Evolutionary conservation across 2,888 invertebrate genomes (phyloP), one percentile per base, ranked within the genome.

Genomic region (Rhagophthalmus giganteus): DNA sequence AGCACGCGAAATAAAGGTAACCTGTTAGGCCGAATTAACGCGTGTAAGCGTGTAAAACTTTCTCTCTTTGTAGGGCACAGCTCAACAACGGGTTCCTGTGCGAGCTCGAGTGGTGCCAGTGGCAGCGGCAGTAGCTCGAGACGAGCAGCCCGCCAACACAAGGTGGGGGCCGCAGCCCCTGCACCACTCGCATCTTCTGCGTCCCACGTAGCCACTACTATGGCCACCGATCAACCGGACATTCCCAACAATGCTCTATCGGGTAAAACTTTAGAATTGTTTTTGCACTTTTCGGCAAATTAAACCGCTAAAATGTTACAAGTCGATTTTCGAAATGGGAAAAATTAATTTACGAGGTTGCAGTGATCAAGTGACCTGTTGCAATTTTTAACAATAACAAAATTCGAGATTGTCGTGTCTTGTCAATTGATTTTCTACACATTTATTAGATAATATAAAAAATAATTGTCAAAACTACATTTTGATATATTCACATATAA

Each of bases 71-170:
- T 50, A 73, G 73, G 71, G 68, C 73, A 74, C 70, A 70, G 69
- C 69, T 65, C 71, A 71, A 72, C 68, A 79, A 86, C 81, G 82
- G 83, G 83, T 81, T 85, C 83, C 76, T 83, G 83, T 76, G 83
- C 83, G 68, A 83, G 83, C 68, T 73, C 74, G 53, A 74, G 76
- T 77, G 69, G 75, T 78, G 56, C 78, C 78, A 68, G 74, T 78
- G 70, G 77, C 63, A 79, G 71, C 73, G 65, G 71, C 75, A 69
- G 68, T 68, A 67, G 70, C 68, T 68, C 66, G 56, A 62, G 71
- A 67, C 64, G 72, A 64, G 69, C 73, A 62, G 67, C 71, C 68
- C 63, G 74, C 71, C 65, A 77, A 70, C 72, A 72, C 54, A 74
- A 72, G 66, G 72, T 71, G 64, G 73, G 71, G 59, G 70, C 71